A percentile compares a stretch with the other conserved stretches of the same genome.
phyloP scores from a whole-genome alignment of 2,888 invertebrate genomes.

The Atherix ibis region DNA sequence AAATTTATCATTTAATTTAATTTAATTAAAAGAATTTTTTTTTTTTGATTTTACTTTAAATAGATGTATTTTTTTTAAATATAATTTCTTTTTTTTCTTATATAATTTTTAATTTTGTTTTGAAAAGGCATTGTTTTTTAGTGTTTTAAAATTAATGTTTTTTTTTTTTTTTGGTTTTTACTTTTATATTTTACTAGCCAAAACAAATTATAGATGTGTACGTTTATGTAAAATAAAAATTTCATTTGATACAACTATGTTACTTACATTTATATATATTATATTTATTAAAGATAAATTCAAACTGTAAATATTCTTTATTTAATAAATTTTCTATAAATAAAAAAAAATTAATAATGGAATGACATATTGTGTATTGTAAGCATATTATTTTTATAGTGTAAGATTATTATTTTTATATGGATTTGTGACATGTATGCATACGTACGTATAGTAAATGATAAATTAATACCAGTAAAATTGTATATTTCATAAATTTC shows the following conservation, averaged over 20 bases:
- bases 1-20: conserved; percentile 1
- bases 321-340: too few species aligned
- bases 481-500: too few species aligned
- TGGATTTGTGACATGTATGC: too few species aligned
- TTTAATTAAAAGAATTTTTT: conserved; percentile 12
- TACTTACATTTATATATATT: too few species aligned
- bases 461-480: too few species aligned
- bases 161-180: conserved; percentile 4
- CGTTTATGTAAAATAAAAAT: neutral
- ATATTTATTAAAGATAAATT: too few species aligned
- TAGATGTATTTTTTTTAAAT: conserved; percentile 10
- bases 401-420: too few species aligned
- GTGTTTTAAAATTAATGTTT: conserved; percentile 2
- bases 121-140: conserved; percentile 8
- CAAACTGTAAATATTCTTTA: too few species aligned
- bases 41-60: conserved; percentile 9
- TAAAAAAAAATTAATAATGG: too few species aligned
- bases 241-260: neutral
- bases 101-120: conserved; percentile 9
- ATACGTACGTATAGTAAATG: too few species aligned
- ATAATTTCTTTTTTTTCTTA: conserved; percentile 5
- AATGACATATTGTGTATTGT: too few species aligned
- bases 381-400: too few species aligned
- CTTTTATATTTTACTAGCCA: neutral
- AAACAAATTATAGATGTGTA: neutral